Evolutionary conservation across 2,113 vertebrate species (phyloP), one percentile per base, ranked within the genome.

Genomic region (Sterrhoptilus dennistouni): DNA sequence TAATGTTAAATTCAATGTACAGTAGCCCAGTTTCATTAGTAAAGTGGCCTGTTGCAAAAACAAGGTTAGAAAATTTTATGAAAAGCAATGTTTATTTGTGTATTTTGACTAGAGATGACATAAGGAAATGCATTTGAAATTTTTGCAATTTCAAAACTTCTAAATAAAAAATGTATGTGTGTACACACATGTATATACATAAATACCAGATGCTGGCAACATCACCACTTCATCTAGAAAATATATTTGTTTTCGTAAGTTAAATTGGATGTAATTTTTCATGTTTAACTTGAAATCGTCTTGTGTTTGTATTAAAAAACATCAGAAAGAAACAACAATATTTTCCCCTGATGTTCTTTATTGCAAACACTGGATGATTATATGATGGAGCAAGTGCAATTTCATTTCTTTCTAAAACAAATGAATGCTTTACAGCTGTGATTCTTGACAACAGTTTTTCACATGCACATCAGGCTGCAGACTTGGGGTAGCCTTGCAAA

Each of bases 1-100:
- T 69, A 92, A 79, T 93, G 50, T 74, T 40, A 91, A 95, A 92
- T 94, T 95, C 63, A 87, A 87, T 92, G 42, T 21, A 53, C 8
- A 42, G 6, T 31, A 66, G 10, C 60, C 88, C 23, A 52, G 19
- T 92, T 95, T 82, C 29, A 82, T 68, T 66, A 80, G 19, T 80
- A 74, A 75, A 95, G 85, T 71, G 23, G 20, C 77, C 40, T 88
- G 10, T 69, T 10, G 11, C 28, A 81, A 79, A 94, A 52, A 89
- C 49, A 21, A 0, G 24, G 45, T 74, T 66, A 60, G 24, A 49
- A n/a, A 54, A 63, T 74, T 70, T 88, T n/a, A 29, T 78, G 15
- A 38, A 69, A 76, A 64, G 25, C 17, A 12, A 2, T 19, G 10
- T 57, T 76, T 5, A 29, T 45, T 11, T 87, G 4, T 52, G 4